Evolutionary conservation across 2,888 invertebrate genomes (phyloP).

Genomic region (Apamea monoglypha): DNA sequence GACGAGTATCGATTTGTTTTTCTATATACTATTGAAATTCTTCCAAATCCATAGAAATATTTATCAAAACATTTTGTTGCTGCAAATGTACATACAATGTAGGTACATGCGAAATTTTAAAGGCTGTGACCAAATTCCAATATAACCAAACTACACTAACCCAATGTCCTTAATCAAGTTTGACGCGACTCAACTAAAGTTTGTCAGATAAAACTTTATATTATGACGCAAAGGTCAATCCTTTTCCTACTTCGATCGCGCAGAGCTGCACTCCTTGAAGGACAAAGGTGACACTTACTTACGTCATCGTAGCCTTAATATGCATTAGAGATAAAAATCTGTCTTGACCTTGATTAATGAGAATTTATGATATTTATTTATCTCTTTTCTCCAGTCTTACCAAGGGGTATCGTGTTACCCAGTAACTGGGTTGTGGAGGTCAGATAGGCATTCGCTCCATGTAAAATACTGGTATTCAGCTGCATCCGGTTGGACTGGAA

Average conservation of each 20-base stretch:
- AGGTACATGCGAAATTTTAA: background rate
- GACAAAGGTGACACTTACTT: slow-evolving; percentile 3
- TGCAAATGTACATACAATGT: background rate
- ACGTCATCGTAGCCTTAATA: background rate
- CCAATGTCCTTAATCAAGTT: too few species aligned
- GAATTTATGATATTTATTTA: too few species aligned
- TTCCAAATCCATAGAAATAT: background rate
- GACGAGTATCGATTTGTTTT: background rate
- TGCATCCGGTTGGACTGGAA: too few species aligned
- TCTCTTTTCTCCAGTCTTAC: too few species aligned
- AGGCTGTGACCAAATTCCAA: background rate
- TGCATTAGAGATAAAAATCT: background rate
- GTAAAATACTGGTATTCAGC: too few species aligned
- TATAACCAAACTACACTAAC: background rate
- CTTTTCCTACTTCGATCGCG: background rate
- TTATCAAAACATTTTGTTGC: background rate
- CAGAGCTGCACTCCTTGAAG: background rate
- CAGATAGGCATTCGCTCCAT: too few species aligned
- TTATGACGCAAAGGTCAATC: too few species aligned
- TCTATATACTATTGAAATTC: too few species aligned
- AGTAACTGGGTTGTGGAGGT: too few species aligned
- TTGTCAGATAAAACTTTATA: too few species aligned
- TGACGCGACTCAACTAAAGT: too few species aligned
- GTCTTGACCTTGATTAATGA: background rate
- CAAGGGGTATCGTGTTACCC: too few species aligned